A percentile compares a stretch with the other conserved stretches of the same genome.
Conservation (phyloP, 2,113 vertebrate species). For the Alectura lathami region DNA sequence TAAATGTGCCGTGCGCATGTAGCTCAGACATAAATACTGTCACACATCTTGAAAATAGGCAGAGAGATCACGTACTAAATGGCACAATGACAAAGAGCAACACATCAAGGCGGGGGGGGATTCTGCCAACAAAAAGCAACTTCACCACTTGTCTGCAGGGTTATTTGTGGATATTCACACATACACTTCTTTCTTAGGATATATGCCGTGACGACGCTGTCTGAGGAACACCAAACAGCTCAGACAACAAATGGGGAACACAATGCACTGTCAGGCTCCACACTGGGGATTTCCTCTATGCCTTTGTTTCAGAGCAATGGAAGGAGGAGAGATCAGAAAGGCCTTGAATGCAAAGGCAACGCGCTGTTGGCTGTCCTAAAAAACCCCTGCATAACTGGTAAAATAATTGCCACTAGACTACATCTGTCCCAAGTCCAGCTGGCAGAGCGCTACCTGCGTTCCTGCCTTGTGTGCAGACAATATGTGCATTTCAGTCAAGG, state of each 20-base stretch:
- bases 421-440: neutral
- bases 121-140: neutral
- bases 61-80: neutral
- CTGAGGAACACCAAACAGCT: neutral
- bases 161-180: neutral
- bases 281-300: neutral
- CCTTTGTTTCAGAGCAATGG: neutral
- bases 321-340: neutral
- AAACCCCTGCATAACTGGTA: neutral
- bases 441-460: neutral
- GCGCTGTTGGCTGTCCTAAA: neutral
- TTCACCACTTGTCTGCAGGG: neutral
- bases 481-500: neutral
- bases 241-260: neutral
- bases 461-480: neutral
- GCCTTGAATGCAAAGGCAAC: neutral
- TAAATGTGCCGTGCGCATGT: neutral
- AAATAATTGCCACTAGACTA: neutral
- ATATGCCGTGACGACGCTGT: neutral
- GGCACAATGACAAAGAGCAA: neutral
- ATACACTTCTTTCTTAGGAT: fast-evolving
- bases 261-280: neutral
- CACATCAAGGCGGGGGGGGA: neutral
- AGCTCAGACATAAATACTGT: neutral
- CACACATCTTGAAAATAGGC: neutral